Evolutionary conservation across 1,140 invertebrate species (phyloP), one percentile per base, ranked within the genome.

Genomic region (Bombus consobrinus): DNA sequence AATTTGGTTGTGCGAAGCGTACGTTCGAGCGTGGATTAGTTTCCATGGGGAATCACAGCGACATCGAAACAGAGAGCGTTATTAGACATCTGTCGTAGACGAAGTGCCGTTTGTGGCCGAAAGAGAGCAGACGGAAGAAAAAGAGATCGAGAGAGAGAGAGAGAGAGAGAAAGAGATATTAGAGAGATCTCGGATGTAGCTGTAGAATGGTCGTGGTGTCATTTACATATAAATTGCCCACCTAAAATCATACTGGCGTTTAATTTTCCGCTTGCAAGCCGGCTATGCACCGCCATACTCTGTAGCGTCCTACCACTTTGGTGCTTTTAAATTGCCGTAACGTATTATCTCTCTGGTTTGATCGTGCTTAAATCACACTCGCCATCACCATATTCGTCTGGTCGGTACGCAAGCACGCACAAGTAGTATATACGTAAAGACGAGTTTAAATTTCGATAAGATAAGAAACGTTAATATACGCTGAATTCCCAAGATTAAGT

Each of bases 161-260:
- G 72, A 64, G 53, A 83, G 32, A 13, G 41, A 62, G 15, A 83
- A 53, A 41, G 37, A 62, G 68, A 69, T n/a, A 62, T 78, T 34
- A 71, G 71, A 76, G 76, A 64, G 71, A 83, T 59, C 64, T n/a
- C 66, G 66, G 43, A 81, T 66, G 72, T 79, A 83, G 74, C 75
- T 75, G 47, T 22, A 59, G 83, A 85, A 81, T 64, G 84, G 69
- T 77, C 79, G 82, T 69, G 34, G 89, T 87, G 88, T 85, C 91
- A 93, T 93, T 93, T 92, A 92, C 93, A 93, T 93, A 93, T 93
- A 93, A 93, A 93, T 93, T 93, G 93, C 88, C 85, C 87, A 75
- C 87, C 91, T 92, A 93, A 93, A 93, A 93, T 93, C 92, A 91
- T 91, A 90, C 89, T 92, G 90, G 89, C 90, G 93, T 93, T 93